These are phyloP conservation scores for Trachelipus rathkii DNA, from an alignment of 1,140 invertebrate genomes.

Conservation along the genomic window DNA sequence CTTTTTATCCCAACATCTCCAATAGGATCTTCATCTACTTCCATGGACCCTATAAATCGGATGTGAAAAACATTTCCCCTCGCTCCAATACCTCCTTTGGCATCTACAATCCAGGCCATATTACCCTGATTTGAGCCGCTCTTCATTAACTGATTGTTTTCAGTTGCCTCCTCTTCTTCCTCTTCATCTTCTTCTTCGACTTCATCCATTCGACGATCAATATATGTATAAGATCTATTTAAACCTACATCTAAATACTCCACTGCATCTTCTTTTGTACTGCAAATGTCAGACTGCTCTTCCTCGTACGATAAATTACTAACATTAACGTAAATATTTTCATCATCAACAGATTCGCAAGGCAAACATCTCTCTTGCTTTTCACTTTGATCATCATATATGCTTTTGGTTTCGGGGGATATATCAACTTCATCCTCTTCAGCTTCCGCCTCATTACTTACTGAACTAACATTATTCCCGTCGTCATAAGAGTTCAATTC, in stretches of 20 bases:
- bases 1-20: conserved; percentile 59
- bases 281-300: conserved; percentile 22
- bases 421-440: not conserved
- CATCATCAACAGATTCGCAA: not conserved
- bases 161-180: conserved; percentile 46
- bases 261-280: conserved; percentile 32
- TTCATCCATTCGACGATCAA: conserved; percentile 25
- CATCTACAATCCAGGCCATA: conserved; percentile 36
- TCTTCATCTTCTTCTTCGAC: conserved; percentile 38
- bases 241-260: not conserved
- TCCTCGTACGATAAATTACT: conserved; percentile 24
- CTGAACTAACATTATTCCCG: not conserved
- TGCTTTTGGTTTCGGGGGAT: not conserved
- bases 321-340: not conserved
- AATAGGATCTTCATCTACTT: conserved; percentile 64
- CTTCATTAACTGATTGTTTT: conserved; percentile 28
- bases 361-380: not conserved
- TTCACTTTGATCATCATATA: not conserved
- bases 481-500: not conserved
- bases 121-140: not conserved
- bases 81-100: conserved; percentile 44
- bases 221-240: not conserved
- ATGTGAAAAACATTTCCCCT: conserved; percentile 72
- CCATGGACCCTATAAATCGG: conserved; percentile 74
- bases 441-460: too few relatives aligned